Conservation (phyloP, 2,797 vertebrate species). For the Zenarchopterus dispar region DNA sequence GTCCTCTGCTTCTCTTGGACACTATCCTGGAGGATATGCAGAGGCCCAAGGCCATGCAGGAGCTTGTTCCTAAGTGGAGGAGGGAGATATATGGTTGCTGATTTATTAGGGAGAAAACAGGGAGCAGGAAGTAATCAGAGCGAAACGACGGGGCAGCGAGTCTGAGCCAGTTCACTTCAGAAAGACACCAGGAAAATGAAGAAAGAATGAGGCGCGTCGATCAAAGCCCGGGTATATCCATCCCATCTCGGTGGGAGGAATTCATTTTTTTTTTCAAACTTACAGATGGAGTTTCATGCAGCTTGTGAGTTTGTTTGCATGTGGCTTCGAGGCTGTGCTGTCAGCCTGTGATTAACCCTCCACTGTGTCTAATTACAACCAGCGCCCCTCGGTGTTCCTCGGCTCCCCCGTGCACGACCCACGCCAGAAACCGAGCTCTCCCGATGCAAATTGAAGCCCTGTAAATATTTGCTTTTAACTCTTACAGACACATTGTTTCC, state of each 20-base stretch:
- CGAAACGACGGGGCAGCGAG: constrained; percentile 27
- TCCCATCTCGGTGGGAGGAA: constrained; percentile 16
- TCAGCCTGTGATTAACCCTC: constrained; percentile 76
- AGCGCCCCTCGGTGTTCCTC: constrained; percentile 46
- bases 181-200: constrained; percentile 18
- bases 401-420: constrained; percentile 58
- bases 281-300: constrained; percentile 30
- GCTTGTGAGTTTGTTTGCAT: constrained; percentile 40
- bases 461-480: constrained; percentile 85
- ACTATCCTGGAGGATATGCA: constrained; percentile 28
- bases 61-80: constrained; percentile 25
- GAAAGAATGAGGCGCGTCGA: not conserved
- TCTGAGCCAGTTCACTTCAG: constrained; percentile 13
- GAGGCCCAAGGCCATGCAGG: constrained; percentile 12
- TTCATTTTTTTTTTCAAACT: constrained; percentile 15
- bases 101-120: constrained; percentile 52
- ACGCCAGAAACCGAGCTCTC: constrained; percentile 51
- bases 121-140: constrained; percentile 52
- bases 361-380: constrained; percentile 76
- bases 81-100: constrained; percentile 35
- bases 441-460: constrained; percentile 73
- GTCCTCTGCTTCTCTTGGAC: constrained; percentile 44
- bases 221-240: constrained; percentile 20
- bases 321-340: constrained; percentile 40
- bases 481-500: constrained; percentile 76